Evolutionary conservation across 2,888 invertebrate genomes (phyloP).

Genomic region (Prosapia bicincta): DNA sequence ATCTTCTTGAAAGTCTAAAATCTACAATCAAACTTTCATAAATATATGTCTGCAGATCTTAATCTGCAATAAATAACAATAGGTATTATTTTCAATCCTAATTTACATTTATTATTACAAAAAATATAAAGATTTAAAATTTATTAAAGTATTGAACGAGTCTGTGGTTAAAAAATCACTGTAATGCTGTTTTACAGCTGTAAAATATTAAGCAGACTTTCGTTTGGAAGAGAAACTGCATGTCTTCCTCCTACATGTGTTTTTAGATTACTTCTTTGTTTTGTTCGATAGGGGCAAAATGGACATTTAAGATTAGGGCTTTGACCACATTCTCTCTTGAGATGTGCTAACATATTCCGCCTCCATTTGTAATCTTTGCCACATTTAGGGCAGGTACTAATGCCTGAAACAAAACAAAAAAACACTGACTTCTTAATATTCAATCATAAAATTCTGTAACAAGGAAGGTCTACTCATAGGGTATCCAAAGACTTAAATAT

Average conservation of each 20-base stretch:
- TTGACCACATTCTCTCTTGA: slow-evolving; percentile 48
- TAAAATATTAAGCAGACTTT: background rate
- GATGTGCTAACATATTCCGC: slow-evolving; percentile 36
- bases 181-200: background rate
- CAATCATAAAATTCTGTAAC: too few relatives aligned
- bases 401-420: slow-evolving; percentile 6
- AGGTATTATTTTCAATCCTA: too few relatives aligned
- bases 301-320: slow-evolving; percentile 49
- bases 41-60: too few relatives aligned
- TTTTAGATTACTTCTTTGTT: slow-evolving; percentile 46
- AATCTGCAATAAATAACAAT: too few relatives aligned
- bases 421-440: background rate
- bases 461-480: too few relatives aligned
- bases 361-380: slow-evolving; percentile 39
- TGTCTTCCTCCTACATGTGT: slow-evolving; percentile 37
- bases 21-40: too few relatives aligned
- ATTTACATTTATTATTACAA: too few relatives aligned
- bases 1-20: too few relatives aligned
- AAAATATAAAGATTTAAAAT: too few relatives aligned
- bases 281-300: slow-evolving; percentile 46
- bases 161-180: too few relatives aligned
- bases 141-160: too few relatives aligned
- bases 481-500: too few relatives aligned
- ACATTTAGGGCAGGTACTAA: slow-evolving; percentile 35
- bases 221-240: background rate